Percentiles rank a stretch among this genome's conserved stretches.
Evolutionary conservation across 2,888 invertebrate genomes (phyloP).

Genomic region (Xanthorhoe spadicearia): DNA sequence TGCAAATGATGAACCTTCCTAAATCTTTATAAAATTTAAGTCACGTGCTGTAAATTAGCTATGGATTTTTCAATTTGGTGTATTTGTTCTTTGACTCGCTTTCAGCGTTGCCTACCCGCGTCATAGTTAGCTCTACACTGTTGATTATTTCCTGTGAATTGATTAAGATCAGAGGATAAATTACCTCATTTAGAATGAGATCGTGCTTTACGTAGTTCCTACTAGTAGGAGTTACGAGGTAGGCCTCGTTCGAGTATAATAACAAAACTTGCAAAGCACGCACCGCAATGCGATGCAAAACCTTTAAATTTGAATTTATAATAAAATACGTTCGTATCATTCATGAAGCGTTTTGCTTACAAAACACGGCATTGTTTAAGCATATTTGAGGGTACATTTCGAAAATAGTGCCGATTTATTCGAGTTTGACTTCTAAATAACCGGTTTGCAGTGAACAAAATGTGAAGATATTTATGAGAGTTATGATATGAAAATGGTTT

Average conservation of each 20-base stretch:
- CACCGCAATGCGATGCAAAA: not conserved
- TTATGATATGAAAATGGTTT: not conserved
- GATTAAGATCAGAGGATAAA: too few species aligned
- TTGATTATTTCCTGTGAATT: too few species aligned
- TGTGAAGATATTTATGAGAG: constrained; percentile 2
- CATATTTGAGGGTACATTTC: constrained; percentile 38
- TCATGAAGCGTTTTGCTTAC: constrained; percentile 38
- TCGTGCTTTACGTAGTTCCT: too few species aligned
- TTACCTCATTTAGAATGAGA: too few species aligned
- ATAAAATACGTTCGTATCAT: constrained; percentile 34
- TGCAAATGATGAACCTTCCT: not conserved
- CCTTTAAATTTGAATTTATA: constrained; percentile 34
- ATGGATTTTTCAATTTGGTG: too few species aligned
- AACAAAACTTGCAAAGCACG: not conserved
- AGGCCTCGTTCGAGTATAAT: too few species aligned
- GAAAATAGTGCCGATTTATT: constrained; percentile 44
- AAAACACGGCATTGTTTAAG: constrained; percentile 37
- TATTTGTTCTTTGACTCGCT: too few species aligned
- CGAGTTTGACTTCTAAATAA: constrained; percentile 38
- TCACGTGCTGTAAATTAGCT: not conserved
- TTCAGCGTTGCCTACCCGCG: too few species aligned
- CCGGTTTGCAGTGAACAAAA: constrained; percentile 26
- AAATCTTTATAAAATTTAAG: not conserved
- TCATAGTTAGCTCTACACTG: too few species aligned
- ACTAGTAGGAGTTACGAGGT: too few species aligned